Evolutionary conservation across 2,113 vertebrate species (phyloP).

Genomic region (Poicephalus meyeri): DNA sequence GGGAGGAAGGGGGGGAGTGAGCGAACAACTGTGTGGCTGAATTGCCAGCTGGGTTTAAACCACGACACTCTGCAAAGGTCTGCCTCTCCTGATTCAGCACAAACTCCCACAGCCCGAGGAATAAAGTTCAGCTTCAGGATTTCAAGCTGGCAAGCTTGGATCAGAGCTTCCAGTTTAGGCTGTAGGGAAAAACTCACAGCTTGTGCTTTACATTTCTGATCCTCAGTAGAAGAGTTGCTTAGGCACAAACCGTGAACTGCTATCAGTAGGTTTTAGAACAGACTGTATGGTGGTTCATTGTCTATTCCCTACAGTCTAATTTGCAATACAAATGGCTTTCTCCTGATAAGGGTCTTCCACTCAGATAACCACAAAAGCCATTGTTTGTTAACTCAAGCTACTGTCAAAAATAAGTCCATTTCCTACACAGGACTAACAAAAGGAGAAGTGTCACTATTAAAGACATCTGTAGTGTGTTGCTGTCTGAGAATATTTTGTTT

Average conservation of each 20-base stretch:
- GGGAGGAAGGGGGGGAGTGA: no score
- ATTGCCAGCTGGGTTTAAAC: no score
- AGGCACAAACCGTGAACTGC: accelerated
- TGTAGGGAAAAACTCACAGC: background rate
- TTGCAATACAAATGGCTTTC: constrained; percentile 4
- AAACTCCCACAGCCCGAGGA: background rate
- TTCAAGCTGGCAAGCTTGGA: background rate
- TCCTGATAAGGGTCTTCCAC: background rate
- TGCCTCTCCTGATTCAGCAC: background rate
- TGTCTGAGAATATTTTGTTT: background rate
- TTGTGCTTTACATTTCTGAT: background rate
- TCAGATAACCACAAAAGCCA: background rate
- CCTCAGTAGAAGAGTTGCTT: background rate
- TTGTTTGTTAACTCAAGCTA: background rate
- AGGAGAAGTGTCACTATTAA: background rate
- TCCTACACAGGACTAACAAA: background rate
- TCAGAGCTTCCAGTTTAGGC: background rate
- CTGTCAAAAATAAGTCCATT: background rate
- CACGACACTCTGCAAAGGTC: background rate
- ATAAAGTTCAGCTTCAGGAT: background rate
- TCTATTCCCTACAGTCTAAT: background rate
- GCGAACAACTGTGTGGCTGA: no score
- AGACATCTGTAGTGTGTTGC: background rate
- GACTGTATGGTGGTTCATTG: background rate
- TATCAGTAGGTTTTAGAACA: background rate